phyloP scores from a whole-genome alignment of 2,113 vertebrate species.

The Ailuropoda melanoleuca region DNA sequence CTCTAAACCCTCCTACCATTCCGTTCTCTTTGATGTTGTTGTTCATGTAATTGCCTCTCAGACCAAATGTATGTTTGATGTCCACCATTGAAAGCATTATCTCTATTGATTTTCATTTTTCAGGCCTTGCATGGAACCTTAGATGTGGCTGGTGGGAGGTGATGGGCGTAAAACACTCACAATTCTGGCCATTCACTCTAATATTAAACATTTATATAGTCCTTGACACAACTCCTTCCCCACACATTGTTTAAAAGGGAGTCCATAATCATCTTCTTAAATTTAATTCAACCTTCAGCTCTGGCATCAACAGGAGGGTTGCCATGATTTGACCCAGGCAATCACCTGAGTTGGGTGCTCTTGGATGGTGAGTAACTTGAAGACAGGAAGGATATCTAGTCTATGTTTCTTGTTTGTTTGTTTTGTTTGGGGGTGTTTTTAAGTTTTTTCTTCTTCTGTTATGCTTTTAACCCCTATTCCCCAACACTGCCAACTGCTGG shows the following conservation, averaged over 20 bases:
- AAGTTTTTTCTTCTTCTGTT: neutral
- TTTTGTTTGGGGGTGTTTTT: neutral
- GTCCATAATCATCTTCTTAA: neutral
- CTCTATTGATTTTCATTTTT: constrained; percentile 24
- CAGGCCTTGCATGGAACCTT: neutral
- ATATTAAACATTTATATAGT: neutral
- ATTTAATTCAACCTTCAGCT: neutral
- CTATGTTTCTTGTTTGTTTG: neutral
- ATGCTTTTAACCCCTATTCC: neutral
- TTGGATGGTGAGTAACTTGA: neutral
- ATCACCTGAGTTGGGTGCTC: neutral
- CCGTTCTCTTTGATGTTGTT: neutral
- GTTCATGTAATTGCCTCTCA: neutral
- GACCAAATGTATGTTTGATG: neutral
- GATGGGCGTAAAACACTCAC: neutral
- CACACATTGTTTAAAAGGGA: neutral
- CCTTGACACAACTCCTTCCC: neutral
- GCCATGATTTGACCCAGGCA: neutral
- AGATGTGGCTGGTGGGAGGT: neutral
- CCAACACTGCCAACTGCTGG: no score
- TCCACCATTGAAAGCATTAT: neutral
- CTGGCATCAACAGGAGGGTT: neutral
- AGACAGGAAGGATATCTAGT: neutral
- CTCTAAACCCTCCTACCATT: neutral
- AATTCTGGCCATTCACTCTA: neutral